Evolutionary conservation across 35 echinoderm and acorn worm species (phyloP).

Genomic region (Lytechinus variegatus): DNA sequence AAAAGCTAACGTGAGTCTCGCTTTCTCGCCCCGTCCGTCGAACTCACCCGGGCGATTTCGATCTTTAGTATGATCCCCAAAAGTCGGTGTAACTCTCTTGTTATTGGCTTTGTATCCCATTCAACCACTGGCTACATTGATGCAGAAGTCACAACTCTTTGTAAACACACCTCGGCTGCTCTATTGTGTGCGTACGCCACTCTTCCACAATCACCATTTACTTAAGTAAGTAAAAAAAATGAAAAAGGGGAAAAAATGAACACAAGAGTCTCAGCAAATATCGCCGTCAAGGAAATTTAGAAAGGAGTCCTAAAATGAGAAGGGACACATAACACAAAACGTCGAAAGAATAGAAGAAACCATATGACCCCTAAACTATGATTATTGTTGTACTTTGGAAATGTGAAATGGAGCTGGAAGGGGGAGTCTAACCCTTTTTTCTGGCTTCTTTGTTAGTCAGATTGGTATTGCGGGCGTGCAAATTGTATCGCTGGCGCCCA

Average conservation of each 20-base stretch:
- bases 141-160: slow-evolving; percentile 48
- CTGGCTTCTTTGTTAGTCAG: slow-evolving; percentile 16
- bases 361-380: slow-evolving; percentile 9
- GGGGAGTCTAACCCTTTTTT: slow-evolving; percentile 27
- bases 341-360: neutral
- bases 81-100: slow-evolving; percentile 50
- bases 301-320: slow-evolving; percentile 15
- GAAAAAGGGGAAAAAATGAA: neutral
- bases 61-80: slow-evolving; percentile 29
- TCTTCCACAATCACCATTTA: slow-evolving; percentile 51
- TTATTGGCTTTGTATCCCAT: slow-evolving; percentile 52
- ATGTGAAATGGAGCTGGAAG: slow-evolving; percentile 24
- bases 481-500: slow-evolving; percentile 39
- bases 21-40: slow-evolving; percentile 22
- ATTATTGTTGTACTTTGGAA: slow-evolving; percentile 14
- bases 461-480: slow-evolving; percentile 44
- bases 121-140: slow-evolving; percentile 51
- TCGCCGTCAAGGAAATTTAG: neutral
- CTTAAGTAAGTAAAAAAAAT: slow-evolving; percentile 40
- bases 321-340: slow-evolving; percentile 17
- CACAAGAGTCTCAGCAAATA: slow-evolving; percentile 53
- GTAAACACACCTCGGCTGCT: slow-evolving; percentile 42
- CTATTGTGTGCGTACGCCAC: slow-evolving; percentile 53
- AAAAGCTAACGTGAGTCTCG: slow-evolving; percentile 9
- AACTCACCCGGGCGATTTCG: neutral